phyloP scores from a whole-genome alignment of 2,888 invertebrate species.

The Spialia ferax region DNA sequence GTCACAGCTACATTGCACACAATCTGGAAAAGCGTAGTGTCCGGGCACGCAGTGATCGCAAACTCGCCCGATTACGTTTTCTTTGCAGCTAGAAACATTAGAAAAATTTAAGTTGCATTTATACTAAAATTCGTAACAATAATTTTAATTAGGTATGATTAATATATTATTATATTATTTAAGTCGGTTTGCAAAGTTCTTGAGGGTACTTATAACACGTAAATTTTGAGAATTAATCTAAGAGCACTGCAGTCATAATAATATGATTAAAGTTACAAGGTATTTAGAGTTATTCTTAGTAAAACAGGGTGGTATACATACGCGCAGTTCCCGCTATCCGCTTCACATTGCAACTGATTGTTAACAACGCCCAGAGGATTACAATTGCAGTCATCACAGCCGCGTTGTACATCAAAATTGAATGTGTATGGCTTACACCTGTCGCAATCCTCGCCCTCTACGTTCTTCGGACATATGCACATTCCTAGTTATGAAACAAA shows the following conservation, averaged over 20 bases:
- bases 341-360: slow-evolving; percentile 94
- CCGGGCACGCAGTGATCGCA: slow-evolving; percentile 96
- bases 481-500: slow-evolving; percentile 78
- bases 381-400: slow-evolving; percentile 98
- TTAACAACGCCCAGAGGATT: slow-evolving; percentile 92
- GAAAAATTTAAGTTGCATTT: no score
- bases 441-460: slow-evolving; percentile 96
- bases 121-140: no score
- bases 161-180: no score
- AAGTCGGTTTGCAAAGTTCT: no score
- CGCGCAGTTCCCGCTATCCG: slow-evolving; percentile 94
- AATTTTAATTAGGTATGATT: no score
- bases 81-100: slow-evolving; percentile 90
- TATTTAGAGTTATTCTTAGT: no score
- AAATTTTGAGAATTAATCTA: no score
- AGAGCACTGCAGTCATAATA: no score
- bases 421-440: slow-evolving; percentile 95
- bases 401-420: slow-evolving; percentile 97
- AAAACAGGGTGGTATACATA: slow-evolving; percentile 67
- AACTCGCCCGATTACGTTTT: slow-evolving; percentile 94
- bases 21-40: slow-evolving; percentile 95
- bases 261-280: no score
- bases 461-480: slow-evolving; percentile 97
- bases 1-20: slow-evolving; percentile 94
- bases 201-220: no score